phyloP scores from a whole-genome alignment of 1,140 invertebrate species.

The Drosophila sturtevanti region DNA sequence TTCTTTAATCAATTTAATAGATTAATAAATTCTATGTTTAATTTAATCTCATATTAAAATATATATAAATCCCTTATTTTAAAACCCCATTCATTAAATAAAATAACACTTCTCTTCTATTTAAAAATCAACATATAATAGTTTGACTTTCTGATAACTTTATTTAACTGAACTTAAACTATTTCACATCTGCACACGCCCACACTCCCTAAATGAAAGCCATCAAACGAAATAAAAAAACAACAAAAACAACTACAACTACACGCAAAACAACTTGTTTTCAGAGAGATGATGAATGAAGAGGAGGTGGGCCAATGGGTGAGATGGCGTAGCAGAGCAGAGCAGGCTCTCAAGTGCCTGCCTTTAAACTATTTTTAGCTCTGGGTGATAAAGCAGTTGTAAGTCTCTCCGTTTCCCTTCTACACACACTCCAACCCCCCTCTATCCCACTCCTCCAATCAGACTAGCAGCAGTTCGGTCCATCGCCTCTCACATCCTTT shows the following conservation, averaged over 20 bases:
- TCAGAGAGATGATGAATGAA: not conserved
- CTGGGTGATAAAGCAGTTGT: conserved; percentile 27
- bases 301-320: conserved; percentile 9
- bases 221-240: conserved; percentile 4
- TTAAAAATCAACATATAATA: not conserved
- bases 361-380: conserved; percentile 46
- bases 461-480: no score
- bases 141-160: not conserved
- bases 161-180: conserved; percentile 1
- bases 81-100: not conserved
- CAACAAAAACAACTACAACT: not conserved
- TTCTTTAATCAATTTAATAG: no score
- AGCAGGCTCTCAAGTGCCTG: conserved; percentile 19
- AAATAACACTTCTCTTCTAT: not conserved
- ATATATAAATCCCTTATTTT: no score
- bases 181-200: not conserved
- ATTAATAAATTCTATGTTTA: no score
- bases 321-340: not conserved
- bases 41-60: no score
- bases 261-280: conserved; percentile 2
- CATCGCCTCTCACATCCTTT: not conserved
- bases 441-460: not conserved
- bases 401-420: not conserved
- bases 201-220: not conserved
- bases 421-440: not conserved